Base-by-base conservation (phyloP, 2,113 vertebrate species). In the Acrocephalus arundinaceus region DNA sequence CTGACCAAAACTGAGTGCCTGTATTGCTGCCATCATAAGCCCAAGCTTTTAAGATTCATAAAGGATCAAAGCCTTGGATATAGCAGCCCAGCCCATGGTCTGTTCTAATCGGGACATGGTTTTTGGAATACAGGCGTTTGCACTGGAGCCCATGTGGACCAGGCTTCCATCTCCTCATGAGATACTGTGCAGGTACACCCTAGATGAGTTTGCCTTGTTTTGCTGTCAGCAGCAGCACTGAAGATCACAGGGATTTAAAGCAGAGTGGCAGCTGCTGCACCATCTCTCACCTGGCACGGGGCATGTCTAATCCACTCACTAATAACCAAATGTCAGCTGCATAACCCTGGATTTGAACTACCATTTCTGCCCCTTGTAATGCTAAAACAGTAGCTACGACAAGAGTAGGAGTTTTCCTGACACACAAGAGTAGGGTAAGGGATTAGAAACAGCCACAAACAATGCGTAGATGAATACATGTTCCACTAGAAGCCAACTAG, bases 61-160 rank as follows among this genome's bases (percentile, higher is more conserved):
- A 67, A 73, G 22, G 17, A 77, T 33, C n/a, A 18, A 78, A 51
- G 28, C 3, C n/a, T 70, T 54, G 37, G 39, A 4, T 27, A 3
- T 4, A 55, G 21, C 31, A 67, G 18, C 8, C 57, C 37, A 65
- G 37, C 13, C 49, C 2, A 1, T 4, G 7, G 30, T 46, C 45
- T 72, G 3, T 30, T 93, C n/a, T 68, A 45, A 39, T 1, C 0
- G 0, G 35, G 21, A 17, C 5, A 5, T 3, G 0, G 19, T 7
- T 91, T 31, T 76, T 46, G 39, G 16, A 19, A 67, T 15, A 22
- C 8, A 74, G n/a, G 1, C 15, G 8, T 57, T 65, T 57, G 5
- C 46, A 11, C 33, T 43, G 63, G 23, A 66, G 12, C 30, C 22
- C 0, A 0, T 0, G 3, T 1, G 2, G 68, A 55, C 15, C 35